Conservation (phyloP, 1,140 invertebrate species). For the Agraylea sexmaculata region DNA sequence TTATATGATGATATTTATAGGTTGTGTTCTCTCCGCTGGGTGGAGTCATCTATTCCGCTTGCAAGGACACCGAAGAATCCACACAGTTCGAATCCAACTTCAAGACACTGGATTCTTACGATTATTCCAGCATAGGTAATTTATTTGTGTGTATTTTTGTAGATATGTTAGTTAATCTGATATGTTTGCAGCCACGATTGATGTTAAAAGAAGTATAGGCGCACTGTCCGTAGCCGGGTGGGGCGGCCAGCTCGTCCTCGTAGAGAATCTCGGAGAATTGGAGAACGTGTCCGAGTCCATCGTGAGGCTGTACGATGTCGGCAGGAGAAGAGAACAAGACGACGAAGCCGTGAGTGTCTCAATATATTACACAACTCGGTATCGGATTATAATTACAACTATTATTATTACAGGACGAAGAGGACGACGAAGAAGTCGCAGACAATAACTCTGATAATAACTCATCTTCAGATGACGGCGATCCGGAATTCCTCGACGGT, state of each 20-base stretch:
- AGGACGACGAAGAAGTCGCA: conserved; percentile 46
- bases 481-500: too few relatives aligned
- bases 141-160: conserved; percentile 9
- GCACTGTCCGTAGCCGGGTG: conserved; percentile 60
- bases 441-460: conserved; percentile 7
- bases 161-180: conserved; percentile 9
- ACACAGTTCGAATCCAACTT: conserved; percentile 75
- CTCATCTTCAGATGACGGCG: too few relatives aligned
- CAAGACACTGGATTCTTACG: conserved; percentile 84
- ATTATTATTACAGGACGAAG: conserved; percentile 42
- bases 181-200: conserved; percentile 61
- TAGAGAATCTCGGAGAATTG: conserved; percentile 68
- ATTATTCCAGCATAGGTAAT: conserved; percentile 85
- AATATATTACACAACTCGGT: neutral
- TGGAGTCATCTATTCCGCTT: conserved; percentile 42
- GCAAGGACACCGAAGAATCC: conserved; percentile 51
- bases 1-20: too few relatives aligned
- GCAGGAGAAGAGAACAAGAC: conserved; percentile 56
- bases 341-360: conserved; percentile 49
- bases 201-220: conserved; percentile 74
- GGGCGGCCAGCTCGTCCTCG: conserved; percentile 70
- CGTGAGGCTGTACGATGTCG: conserved; percentile 73
- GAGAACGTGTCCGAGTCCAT: conserved; percentile 71
- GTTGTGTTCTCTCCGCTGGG: conserved; percentile 35
- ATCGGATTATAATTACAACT: conserved; percentile 8